Conservation (phyloP, 2,888 invertebrate species). For the Chalcis sispes region DNA sequence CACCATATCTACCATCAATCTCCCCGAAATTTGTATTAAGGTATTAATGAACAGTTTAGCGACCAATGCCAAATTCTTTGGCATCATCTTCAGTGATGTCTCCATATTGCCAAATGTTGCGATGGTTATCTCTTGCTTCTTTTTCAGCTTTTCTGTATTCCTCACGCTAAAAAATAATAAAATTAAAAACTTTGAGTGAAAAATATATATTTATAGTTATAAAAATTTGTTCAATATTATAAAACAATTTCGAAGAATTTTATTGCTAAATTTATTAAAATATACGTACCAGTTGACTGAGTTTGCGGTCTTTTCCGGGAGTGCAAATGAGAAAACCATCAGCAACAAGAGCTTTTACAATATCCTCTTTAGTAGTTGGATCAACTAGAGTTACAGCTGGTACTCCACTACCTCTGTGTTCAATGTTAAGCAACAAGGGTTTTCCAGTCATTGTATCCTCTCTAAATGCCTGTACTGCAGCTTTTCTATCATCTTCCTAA, state of each 20-base stretch:
- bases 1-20: conserved; percentile 55
- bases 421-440: conserved; percentile 89
- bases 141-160: conserved; percentile 93
- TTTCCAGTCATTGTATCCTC: conserved; percentile 82
- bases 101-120: conserved; percentile 98
- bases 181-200: not conserved
- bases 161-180: conserved; percentile 76
- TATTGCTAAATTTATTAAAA: conserved; percentile 1
- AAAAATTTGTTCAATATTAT: not conserved
- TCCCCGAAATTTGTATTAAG: conserved; percentile 55
- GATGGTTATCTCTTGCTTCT: conserved; percentile 89
- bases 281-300: conserved; percentile 83
- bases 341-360: conserved; percentile 87
- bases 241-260: too few species aligned
- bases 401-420: conserved; percentile 81
- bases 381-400: conserved; percentile 79
- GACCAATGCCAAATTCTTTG: conserved; percentile 62
- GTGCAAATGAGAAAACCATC: conserved; percentile 93
- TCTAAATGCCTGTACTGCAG: conserved; percentile 82
- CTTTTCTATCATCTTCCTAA: conserved; percentile 85
- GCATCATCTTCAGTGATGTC: conserved; percentile 96
- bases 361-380: conserved; percentile 82
- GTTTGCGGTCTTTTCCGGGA: conserved; percentile 86
- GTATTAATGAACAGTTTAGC: conserved; percentile 60
- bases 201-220: not conserved